These are phyloP conservation scores for Phalera bucephala DNA, from an alignment of 2,888 invertebrate genomes.

Conservation along the genomic window DNA sequence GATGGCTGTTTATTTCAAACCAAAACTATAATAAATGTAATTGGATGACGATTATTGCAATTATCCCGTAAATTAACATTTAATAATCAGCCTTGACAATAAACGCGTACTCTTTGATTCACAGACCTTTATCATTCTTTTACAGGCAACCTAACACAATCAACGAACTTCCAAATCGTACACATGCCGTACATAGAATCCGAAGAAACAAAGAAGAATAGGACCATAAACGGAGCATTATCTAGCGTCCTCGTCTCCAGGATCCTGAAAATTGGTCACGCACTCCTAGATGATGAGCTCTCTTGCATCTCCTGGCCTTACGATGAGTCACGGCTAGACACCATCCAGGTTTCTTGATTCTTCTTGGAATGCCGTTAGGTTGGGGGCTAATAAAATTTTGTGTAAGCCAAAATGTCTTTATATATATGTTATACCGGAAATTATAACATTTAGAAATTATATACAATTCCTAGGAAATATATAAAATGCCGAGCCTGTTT, in stretches of 20 bases:
- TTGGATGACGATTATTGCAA: too few relatives aligned
- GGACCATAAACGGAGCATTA: slow-evolving; percentile 52
- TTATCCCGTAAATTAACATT: too few relatives aligned
- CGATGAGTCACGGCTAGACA: slow-evolving; percentile 11
- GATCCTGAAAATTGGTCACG: slow-evolving; percentile 43
- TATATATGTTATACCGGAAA: too few relatives aligned
- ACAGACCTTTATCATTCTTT: too few relatives aligned
- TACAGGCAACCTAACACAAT: slow-evolving; percentile 40
- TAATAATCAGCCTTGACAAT: too few relatives aligned
- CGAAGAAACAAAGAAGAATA: slow-evolving; percentile 30
- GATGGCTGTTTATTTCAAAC: too few relatives aligned
- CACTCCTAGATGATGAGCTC: slow-evolving; percentile 33
- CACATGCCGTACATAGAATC: slow-evolving; percentile 26
- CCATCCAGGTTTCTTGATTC: slow-evolving; percentile 10
- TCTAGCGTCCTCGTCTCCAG: slow-evolving; percentile 44
- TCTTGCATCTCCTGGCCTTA: slow-evolving; percentile 11
- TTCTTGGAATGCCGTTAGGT: slow-evolving; percentile 3
- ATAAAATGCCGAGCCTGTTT: too few relatives aligned
- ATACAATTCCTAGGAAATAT: too few relatives aligned
- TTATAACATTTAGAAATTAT: too few relatives aligned
- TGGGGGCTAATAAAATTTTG: slow-evolving; percentile 15
- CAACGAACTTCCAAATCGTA: slow-evolving; percentile 37
- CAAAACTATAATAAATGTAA: too few relatives aligned
- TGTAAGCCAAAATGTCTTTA: background rate
- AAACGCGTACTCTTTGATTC: too few relatives aligned